phyloP scores from a whole-genome alignment of 2,888 invertebrate genomes.

The Microchrysa polita region DNA sequence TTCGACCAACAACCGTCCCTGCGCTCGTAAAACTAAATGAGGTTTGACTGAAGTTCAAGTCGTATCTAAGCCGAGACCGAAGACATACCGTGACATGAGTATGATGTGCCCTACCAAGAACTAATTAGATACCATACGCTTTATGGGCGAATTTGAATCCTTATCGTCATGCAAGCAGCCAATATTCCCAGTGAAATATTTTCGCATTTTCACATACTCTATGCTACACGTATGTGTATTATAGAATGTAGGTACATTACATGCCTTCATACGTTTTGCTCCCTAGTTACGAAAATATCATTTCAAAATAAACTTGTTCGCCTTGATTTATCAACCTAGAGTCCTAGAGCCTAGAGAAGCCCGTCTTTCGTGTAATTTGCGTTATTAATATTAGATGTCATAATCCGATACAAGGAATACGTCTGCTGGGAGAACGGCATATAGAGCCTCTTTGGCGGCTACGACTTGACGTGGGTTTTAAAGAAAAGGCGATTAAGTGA shows the following conservation, averaged over 20 bases:
- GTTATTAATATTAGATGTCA: slow-evolving; percentile 42
- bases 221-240: too few relatives aligned
- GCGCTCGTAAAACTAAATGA: slow-evolving; percentile 28
- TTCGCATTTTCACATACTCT: slow-evolving; percentile 23
- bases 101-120: slow-evolving; percentile 20
- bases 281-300: too few relatives aligned
- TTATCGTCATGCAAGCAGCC: slow-evolving; percentile 20
- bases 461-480: neutral
- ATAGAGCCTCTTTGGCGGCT: neutral
- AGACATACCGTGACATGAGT: slow-evolving; percentile 29
- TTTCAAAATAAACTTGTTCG: slow-evolving; percentile 1
- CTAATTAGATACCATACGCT: slow-evolving; percentile 40
- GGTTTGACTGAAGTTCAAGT: slow-evolving; percentile 14
- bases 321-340: neutral
- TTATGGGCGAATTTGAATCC: slow-evolving; percentile 14
- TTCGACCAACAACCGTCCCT: neutral
- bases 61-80: slow-evolving; percentile 19
- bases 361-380: slow-evolving; percentile 17
- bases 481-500: slow-evolving; percentile 9
- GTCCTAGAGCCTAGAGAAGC: slow-evolving; percentile 23
- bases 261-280: too few relatives aligned
- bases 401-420: slow-evolving; percentile 27
- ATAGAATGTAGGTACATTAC: too few relatives aligned
- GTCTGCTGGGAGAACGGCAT: neutral
- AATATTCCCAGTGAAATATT: slow-evolving; percentile 9